These are phyloP conservation scores for Machimus atricapillus DNA, from an alignment of 2,888 invertebrate genomes.

Conservation along the genomic window DNA sequence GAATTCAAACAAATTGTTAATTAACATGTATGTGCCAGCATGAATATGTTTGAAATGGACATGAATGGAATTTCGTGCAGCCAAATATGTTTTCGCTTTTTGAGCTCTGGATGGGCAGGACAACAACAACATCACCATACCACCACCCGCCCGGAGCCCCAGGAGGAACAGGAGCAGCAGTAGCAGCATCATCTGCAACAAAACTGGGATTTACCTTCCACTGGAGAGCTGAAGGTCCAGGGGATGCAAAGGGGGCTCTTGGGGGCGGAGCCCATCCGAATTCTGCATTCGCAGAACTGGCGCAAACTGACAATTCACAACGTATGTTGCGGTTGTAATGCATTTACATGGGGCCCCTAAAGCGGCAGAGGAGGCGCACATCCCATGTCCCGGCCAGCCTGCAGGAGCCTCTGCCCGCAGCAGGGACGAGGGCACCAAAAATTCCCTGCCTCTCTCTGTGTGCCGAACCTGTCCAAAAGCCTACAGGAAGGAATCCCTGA, in stretches of 20 bases:
- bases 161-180: background rate
- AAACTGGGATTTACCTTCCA: background rate
- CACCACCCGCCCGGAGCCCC: background rate
- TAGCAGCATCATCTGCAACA: background rate
- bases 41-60: slow-evolving; percentile 40
- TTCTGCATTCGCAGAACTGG: background rate
- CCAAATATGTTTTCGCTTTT: slow-evolving; percentile 40
- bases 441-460: background rate
- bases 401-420: background rate
- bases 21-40: slow-evolving; percentile 39
- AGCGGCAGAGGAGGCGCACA: background rate
- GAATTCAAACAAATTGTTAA: slow-evolving; percentile 41
- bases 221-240: background rate
- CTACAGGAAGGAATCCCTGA: slow-evolving; percentile 25
- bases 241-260: background rate
- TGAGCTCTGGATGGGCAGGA: slow-evolving; percentile 28
- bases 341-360: background rate
- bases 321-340: slow-evolving; percentile 28
- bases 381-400: background rate
- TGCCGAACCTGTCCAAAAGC: background rate
- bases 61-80: slow-evolving; percentile 41
- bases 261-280: background rate
- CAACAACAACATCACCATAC: background rate
- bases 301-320: slow-evolving; percentile 32
- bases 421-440: background rate